These are phyloP conservation scores for Rhinophrynus dorsalis DNA, from an alignment of 2,797 vertebrate species.

Conservation along the genomic window DNA sequence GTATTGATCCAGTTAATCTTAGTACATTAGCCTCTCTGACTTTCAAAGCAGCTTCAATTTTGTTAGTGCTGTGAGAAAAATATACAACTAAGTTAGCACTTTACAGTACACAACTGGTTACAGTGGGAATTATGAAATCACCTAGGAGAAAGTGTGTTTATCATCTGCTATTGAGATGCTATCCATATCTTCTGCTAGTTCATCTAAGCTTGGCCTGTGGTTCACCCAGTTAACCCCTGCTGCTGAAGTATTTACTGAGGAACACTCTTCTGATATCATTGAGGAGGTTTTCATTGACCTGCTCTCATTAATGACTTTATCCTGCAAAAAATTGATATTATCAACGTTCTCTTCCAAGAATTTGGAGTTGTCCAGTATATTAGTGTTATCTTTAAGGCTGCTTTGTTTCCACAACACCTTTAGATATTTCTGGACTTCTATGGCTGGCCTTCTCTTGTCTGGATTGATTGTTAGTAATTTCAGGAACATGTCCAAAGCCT, in stretches of 20 bases:
- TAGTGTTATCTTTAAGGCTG: conserved; percentile 38
- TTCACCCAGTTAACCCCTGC: background rate
- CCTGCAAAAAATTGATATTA: conserved; percentile 15
- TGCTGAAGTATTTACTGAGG: conserved; percentile 29
- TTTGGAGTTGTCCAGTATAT: conserved; percentile 24
- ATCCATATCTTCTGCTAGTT: background rate
- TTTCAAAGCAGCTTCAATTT: background rate
- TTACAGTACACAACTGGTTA: background rate
- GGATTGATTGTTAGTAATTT: conserved; percentile 81
- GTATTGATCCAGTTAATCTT: too few species aligned
- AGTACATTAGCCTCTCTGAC: too few species aligned
- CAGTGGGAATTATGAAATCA: background rate
- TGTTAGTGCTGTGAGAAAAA: background rate
- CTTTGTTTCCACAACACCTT: conserved; percentile 72
- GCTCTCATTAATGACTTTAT: background rate
- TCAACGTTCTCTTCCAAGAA: background rate
- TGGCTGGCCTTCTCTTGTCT: conserved; percentile 70
- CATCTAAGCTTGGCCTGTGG: background rate
- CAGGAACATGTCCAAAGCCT: conserved; percentile 76
- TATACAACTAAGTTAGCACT: background rate
- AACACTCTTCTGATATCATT: background rate
- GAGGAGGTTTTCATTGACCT: background rate
- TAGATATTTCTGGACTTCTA: conserved; percentile 77
- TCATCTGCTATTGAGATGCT: background rate
- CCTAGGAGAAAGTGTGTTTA: background rate